Conservation (phyloP, 2,888 invertebrate species). For the Lepetodrilus schrolli region DNA sequence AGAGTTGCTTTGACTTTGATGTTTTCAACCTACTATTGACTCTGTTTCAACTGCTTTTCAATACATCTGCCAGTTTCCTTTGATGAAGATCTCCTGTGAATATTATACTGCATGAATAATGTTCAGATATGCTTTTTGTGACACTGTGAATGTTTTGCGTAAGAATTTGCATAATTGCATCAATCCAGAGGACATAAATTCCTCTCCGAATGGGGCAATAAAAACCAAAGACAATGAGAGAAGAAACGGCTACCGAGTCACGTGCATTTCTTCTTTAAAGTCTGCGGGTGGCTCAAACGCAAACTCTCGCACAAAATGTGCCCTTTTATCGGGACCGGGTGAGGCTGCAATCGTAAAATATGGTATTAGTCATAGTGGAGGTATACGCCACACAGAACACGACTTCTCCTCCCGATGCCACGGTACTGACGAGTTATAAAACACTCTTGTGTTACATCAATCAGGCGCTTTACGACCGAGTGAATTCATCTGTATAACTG, state of each 20-base stretch:
- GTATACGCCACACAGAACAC: slow-evolving; percentile 1
- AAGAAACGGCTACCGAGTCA: neutral
- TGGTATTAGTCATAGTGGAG: slow-evolving; percentile 24
- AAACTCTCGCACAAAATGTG: too few relatives aligned
- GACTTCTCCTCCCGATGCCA: slow-evolving; percentile 9
- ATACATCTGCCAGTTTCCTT: slow-evolving; percentile 1
- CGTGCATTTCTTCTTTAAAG: neutral
- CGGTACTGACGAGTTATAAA: slow-evolving; percentile 22
- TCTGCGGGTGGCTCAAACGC: neutral
- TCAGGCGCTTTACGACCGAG: slow-evolving; percentile 1
- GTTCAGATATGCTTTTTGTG: slow-evolving; percentile 24
- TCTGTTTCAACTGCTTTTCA: neutral
- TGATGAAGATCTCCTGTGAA: neutral
- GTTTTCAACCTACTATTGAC: neutral
- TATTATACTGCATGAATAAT: neutral
- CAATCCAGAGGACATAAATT: slow-evolving; percentile 24
- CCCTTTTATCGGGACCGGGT: neutral
- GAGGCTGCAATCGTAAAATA: slow-evolving; percentile 27
- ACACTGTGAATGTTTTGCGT: slow-evolving; percentile 7
- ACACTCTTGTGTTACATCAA: slow-evolving; percentile 20
- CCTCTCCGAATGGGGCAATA: slow-evolving; percentile 20
- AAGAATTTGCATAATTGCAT: slow-evolving; percentile 26
- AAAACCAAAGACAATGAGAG: slow-evolving; percentile 18
- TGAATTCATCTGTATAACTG: slow-evolving; percentile 24
- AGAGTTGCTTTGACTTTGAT: slow-evolving; percentile 4